phyloP scores from a whole-genome alignment of 2,888 invertebrate genomes.

The Odontomyia ornata region DNA sequence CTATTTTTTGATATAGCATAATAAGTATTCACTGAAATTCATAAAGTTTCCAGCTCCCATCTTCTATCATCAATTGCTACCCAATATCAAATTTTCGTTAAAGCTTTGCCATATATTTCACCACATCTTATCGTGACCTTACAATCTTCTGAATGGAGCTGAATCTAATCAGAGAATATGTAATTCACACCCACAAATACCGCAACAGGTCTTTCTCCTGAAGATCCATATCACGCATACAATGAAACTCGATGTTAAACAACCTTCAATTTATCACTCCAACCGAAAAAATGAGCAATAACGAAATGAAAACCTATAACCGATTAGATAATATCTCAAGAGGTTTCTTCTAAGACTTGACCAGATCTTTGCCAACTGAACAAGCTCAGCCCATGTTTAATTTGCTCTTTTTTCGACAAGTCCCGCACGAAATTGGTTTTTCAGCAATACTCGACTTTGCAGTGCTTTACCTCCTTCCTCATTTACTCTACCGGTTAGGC shows the following conservation, averaged over 20 bases:
- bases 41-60: no score
- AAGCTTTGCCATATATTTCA: no score
- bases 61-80: no score
- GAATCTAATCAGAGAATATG: not conserved
- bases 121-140: not conserved
- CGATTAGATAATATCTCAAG: conserved; percentile 14
- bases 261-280: conserved; percentile 39
- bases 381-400: not conserved
- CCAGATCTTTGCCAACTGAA: not conserved
- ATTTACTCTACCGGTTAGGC: not conserved
- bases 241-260: conserved; percentile 26
- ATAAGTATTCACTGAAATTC: no score
- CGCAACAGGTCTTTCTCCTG: not conserved
- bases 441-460: not conserved
- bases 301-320: conserved; percentile 21
- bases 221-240: conserved; percentile 7
- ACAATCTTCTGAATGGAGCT: not conserved
- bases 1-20: no score
- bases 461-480: not conserved
- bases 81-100: no score
- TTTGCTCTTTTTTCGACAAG: not conserved
- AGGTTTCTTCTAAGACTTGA: conserved; percentile 4
- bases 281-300: conserved; percentile 2
- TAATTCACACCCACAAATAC: conserved; percentile 3
- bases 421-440: not conserved